Evolutionary conservation across 53 echinoderm and acorn worm genomes (phyloP), one percentile per base, ranked within the genome.

Genomic region (Apostichopus leukothele): DNA sequence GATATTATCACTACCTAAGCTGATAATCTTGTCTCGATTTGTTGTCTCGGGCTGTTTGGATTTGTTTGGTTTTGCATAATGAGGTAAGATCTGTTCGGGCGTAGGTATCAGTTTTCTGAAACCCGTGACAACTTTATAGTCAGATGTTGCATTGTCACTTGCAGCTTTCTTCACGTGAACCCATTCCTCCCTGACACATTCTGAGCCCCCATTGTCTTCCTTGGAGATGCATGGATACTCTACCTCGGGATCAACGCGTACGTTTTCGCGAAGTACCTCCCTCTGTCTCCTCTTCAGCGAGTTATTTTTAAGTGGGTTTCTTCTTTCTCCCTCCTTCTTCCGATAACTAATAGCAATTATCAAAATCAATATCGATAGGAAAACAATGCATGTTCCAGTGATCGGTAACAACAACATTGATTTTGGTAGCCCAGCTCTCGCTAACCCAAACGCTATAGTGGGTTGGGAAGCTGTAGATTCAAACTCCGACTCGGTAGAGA

Each of bases 21-120:
- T 84, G 8, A 59, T 3, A 79, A 11, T 79, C 75, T 22, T 75
- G 9, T 75, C 39, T 75, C 75, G 75, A 39, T 39, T 39, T 10
- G 75, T 75, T 25, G 22, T 75, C 39, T 4, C 19, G 19, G 16
- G 9, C 14, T 22, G 9, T 0, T 75, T 39, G 22, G 75, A 22
- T 75, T 61, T 84, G 25, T 84, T 84, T 60, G 84, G 84, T 27
- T 84, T 84, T 11, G 84, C 63, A 60, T 84, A 84, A 60, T 53
- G 84, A 84, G 84, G 84, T 11, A 63, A 27, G n/a, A 53, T 84
- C 20, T 27, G 11, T 63, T 16, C 63, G 16, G 63, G 63, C 16
- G 11, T 63, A 63, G 12, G 12, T 16, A 63, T 16, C 12, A 63
- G 16, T 16, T 63, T 63, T 63, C 63, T 63, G 16, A 63, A 13